Evolutionary conservation across 2,113 vertebrate species (phyloP), one percentile per base, ranked within the genome.

Genomic region (Strigops habroptila): DNA sequence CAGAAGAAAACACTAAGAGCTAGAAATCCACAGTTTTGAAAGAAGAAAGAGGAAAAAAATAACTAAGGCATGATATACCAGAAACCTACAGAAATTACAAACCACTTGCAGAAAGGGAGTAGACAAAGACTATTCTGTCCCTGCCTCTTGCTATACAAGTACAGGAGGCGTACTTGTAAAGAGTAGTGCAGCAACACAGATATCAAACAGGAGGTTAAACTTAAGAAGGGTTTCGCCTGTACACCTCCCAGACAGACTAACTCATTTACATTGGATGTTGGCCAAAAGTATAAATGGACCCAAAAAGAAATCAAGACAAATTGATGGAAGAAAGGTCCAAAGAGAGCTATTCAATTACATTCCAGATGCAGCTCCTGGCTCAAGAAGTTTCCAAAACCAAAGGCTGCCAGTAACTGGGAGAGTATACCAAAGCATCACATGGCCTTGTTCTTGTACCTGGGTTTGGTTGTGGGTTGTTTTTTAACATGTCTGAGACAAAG

Each of bases 351-450:
- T 84, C 3, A 0, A 75, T 95, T 89, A 86, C 83, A 82, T 65
- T 96, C 81, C 91, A 92, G 86, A 82, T 55, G 69, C 69, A 88
- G 27, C 62, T 79, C 84, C 86, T 92, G 93, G 94, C 91, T 87
- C 83, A 12, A 21, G 48, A 78, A 95, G 60, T 91, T 95, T 92
- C 91, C 11, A 0, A 88, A 68, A 15, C 57, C 74, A 48, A 91
- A 75, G 89, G 57, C 57, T 86, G 73, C 92, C 95, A 95, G 1
- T 76, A 82, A 79, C 16, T 90, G 69, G 70, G 39, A 9, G 83
- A 86, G 51, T 63, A 70, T 31, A 74, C 80, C 55, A 9, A 80
- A 71, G 83, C 27, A 71, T 75, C 69, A 12, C 73, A 9, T 2
- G 48, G 89, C 81, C 37, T 37, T 6, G 35, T n/a, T 87, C 91